Conservation (phyloP, 1,140 invertebrate species). For the Drosophila azteca region DNA sequence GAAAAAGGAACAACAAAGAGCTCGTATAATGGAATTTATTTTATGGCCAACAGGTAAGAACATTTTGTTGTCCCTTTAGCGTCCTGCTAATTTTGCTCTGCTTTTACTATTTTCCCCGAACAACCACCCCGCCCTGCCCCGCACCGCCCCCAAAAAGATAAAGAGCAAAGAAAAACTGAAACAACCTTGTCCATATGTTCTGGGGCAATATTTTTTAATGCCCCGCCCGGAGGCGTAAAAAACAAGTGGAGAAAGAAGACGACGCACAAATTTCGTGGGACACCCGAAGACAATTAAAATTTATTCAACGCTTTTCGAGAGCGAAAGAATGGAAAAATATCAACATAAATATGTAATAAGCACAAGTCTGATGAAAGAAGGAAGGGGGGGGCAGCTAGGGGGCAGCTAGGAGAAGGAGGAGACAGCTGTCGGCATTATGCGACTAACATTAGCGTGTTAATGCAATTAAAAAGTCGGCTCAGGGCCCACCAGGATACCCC, state of each 20-base stretch:
- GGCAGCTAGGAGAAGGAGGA: background rate
- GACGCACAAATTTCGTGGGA: slow-evolving; percentile 50
- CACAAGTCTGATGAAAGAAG: slow-evolving; percentile 35
- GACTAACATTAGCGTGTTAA: slow-evolving; percentile 80
- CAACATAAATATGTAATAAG: slow-evolving; percentile 79
- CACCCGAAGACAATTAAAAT: slow-evolving; percentile 81
- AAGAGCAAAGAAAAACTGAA: slow-evolving; percentile 25
- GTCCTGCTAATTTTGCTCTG: slow-evolving; percentile 67
- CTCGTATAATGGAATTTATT: slow-evolving; percentile 79
- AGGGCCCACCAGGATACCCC: slow-evolving; percentile 32
- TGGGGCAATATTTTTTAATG: slow-evolving; percentile 71
- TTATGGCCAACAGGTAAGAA: slow-evolving; percentile 81
- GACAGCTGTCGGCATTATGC: slow-evolving; percentile 58
- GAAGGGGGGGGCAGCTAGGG: background rate
- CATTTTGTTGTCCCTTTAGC: slow-evolving; percentile 69
- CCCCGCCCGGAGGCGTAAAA: slow-evolving; percentile 60
- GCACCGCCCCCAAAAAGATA: background rate
- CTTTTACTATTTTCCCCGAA: slow-evolving; percentile 75
- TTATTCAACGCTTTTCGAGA: slow-evolving; percentile 69
- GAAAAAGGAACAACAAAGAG: slow-evolving; percentile 37
- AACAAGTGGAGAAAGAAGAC: slow-evolving; percentile 31
- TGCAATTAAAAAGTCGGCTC: slow-evolving; percentile 79
- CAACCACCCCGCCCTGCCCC: too few species aligned
- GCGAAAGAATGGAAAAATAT: slow-evolving; percentile 49
- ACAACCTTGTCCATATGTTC: slow-evolving; percentile 64